Percentiles rank a stretch among this genome's conserved stretches.
Evolutionary conservation across 53 echinoderm and acorn worm species (phyloP).

Genomic region (Paelopatides confundens): DNA sequence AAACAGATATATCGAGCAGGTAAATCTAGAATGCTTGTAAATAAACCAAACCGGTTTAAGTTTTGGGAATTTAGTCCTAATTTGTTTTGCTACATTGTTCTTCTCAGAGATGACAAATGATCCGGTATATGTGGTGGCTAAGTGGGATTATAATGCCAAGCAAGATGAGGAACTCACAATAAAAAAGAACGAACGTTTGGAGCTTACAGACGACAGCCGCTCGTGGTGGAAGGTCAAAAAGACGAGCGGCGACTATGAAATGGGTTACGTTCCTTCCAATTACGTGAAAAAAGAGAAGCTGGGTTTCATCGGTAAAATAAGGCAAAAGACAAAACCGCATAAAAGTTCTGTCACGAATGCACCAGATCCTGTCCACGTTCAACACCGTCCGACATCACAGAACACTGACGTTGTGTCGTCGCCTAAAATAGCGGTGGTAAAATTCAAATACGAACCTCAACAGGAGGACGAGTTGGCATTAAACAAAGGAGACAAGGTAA

Average conservation of each 20-base stretch:
- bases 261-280: slow-evolving; percentile 97
- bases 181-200: slow-evolving; percentile 87
- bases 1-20: too few relatives aligned
- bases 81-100: not conserved
- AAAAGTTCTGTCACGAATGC: slow-evolving; percentile 21
- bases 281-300: slow-evolving; percentile 90
- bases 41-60: too few relatives aligned
- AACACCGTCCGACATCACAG: slow-evolving; percentile 43
- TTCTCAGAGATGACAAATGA: slow-evolving; percentile 95
- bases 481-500: slow-evolving; percentile 78
- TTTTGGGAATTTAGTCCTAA: too few relatives aligned
- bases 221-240: slow-evolving; percentile 99
- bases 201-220: slow-evolving; percentile 86
- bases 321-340: slow-evolving; percentile 31
- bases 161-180: slow-evolving; percentile 95
- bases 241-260: slow-evolving; percentile 56
- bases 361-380: not conserved
- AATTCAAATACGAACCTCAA: slow-evolving; percentile 79
- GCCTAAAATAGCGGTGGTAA: slow-evolving; percentile 68
- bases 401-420: slow-evolving; percentile 58
- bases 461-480: slow-evolving; percentile 88
- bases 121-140: slow-evolving; percentile 91
- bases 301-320: slow-evolving; percentile 61
- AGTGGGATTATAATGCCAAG: slow-evolving; percentile 98
- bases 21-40: too few relatives aligned